Evolutionary conservation across 2,888 invertebrate species (phyloP), one percentile per base, ranked within the genome.

Genomic region (Rhynchonema sp.): DNA sequence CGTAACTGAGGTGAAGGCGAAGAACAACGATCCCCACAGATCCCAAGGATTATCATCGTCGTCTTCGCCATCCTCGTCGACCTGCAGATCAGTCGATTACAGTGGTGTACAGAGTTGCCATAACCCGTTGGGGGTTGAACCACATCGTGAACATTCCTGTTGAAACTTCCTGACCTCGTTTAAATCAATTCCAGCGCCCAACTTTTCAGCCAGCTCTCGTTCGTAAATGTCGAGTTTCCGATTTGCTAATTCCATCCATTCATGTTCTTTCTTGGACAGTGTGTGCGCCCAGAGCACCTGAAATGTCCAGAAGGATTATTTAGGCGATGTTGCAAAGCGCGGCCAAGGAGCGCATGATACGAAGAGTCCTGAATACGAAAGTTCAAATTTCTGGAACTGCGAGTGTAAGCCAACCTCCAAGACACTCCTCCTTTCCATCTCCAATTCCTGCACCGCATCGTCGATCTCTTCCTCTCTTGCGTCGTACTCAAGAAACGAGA

Each of bases 241-340:
- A 3, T 20, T 27, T 13, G 54, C 54, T 22, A 54, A 17, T 27
- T 20, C 54, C 54, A 54, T 54, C 54, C 54, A 54, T 27, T 54
- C 54, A 13, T 54, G 27, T 22, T 54, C 27, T 6, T 25, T 22
- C 28, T 27, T 27, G 26, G 54, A 13, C 23, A 54, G 6, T 27
- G 54, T 54, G 54, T 54, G 54, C 26, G 54, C 26, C 54, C 54
- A 54, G 17, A 54, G 54, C 28, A 54, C 54, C 54, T 54, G 26
- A 52, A 52, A 52, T 3, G 9, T 52, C 3, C 9, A n/a, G 52
- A 6, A 38, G 17, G 38, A 6, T 52, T 22, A 17, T 52, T 52
- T 52, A 22, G 22, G 46, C 13, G 25, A 17, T 52, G 25, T 6
- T 52, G n/a, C 25, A 22, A 52, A 52, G 25, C 52, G n/a, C 38